Evolutionary conservation across 2,113 vertebrate species (phyloP), one percentile per base, ranked within the genome.

Genomic region (Scomber colias): DNA sequence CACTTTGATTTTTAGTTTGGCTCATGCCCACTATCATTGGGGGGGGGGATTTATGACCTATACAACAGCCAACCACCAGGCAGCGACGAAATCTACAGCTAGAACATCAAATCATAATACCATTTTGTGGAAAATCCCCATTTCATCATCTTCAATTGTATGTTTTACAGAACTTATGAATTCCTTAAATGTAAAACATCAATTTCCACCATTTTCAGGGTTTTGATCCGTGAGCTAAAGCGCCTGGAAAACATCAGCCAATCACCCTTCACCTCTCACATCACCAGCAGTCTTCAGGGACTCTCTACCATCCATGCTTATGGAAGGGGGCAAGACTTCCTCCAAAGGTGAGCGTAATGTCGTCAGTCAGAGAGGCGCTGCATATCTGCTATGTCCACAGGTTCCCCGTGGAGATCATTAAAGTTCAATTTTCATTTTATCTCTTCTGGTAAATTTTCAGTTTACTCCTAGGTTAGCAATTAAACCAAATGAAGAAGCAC

Each of bases 221-320:
- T 95, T 71, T 84, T 96, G 60, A 94, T 96, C 85, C 94, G 95
- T 2, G 96, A 96, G 82, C 92, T 96, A 72, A 96, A 96, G 86
- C 93, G 95, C 6, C 76, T 95, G 79, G 95, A 96, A 79, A 96
- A 96, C 79, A 95, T 96, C 89, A 96, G 94, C 85, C 95, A 94
- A 63, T 96, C 96, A 44, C 96, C 95, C 54, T 95, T 96, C 84
- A 95, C 92, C 87, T 96, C 95, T 64, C 96, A 95, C 83, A 92
- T 96, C 88, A 95, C 95, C 78, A 95, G 94, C 89, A 95, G 94
- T 63, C 88, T 96, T 46, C 96, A 96, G 88, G 95, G 96, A 55
- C 91, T 96, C 72, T 94, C 95, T 66, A 96, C 94, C 61, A 96
- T 96, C 83, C 94, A 96, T 10, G 95, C 95, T 40, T 96, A 95